These are phyloP conservation scores for Axis porcinus DNA, from an alignment of 2,113 vertebrate genomes.

Conservation along the genomic window DNA sequence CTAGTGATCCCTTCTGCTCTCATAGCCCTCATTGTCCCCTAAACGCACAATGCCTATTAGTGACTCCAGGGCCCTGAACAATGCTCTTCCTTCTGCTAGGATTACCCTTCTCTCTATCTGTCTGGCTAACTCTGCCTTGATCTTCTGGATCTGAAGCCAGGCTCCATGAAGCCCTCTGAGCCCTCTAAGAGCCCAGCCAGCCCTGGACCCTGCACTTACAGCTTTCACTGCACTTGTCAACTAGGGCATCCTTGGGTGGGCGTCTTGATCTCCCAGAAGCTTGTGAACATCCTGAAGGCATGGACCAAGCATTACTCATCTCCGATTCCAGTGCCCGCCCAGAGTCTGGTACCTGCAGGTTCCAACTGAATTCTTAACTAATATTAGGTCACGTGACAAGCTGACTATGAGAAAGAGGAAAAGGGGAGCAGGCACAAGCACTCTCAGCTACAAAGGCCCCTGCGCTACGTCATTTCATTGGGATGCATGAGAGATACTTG, in stretches of 20 bases:
- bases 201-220: not conserved
- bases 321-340: not conserved
- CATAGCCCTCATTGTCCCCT: not conserved
- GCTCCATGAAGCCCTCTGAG: fast-evolving
- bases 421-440: not conserved
- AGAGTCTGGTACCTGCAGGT: not conserved
- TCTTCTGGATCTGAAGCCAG: not conserved
- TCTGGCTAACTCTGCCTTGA: not conserved
- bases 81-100: not conserved
- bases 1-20: not conserved
- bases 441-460: not conserved
- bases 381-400: not conserved
- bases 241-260: fast-evolving
- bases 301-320: not conserved
- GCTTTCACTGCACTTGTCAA: not conserved
- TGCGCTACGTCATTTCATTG: fast-evolving
- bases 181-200: not conserved
- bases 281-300: not conserved
- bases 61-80: not conserved
- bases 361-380: not conserved
- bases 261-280: not conserved
- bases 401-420: not conserved
- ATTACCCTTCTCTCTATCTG: not conserved
- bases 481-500: not conserved
- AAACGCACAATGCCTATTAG: not conserved